Base-by-base conservation (phyloP, 1,140 invertebrate genomes). In the Lamellibrachia luymesi region DNA sequence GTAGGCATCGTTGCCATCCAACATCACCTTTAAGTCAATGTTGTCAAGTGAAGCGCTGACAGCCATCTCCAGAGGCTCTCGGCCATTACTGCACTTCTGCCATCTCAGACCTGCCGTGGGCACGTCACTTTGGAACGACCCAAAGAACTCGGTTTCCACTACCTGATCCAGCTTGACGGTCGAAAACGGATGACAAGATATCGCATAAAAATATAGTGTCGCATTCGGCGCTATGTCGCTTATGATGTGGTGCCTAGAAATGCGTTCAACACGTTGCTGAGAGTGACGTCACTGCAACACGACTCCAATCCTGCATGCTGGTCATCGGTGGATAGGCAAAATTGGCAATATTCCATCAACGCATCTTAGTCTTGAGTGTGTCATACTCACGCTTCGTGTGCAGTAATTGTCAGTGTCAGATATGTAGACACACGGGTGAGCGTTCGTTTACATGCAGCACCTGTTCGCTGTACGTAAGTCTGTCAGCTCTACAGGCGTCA, bases 1-100 rank as follows among this genome's bases (percentile, higher is more conserved):
- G 92, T 95, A 96, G 91, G 96, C 96, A 93, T 95, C 95, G 17
- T 91, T 49, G 8, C 50, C 90, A n/a, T 91, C 90, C n/a, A 91
- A 13, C 49, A 50, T 51, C 90, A 51, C 38, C 13, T 50, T n/a
- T 38, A 49, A 50, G 49, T 91, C 90, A 91, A 50, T 49, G 90
- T 91, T n/a, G 90, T 91, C 90, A 6, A 51, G 49, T 91, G 49
- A 91, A 50, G 49, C 90, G 38, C 49, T 91, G 10, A 51, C 90
- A 13, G 50, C 50, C 38, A 91, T 49, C 90, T 51, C 27, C 13
- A 50, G 49, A 51, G 10, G 90, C 50, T 91, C 90, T 13, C 90
- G 80, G 80, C 80, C 49, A 27, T n/a, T 91, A n/a, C 49, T n/a
- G 38, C 49, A 91, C 4, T 49, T 49, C 90, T 49, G 38, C 38